Evolutionary conservation across 2,888 invertebrate genomes (phyloP).

Genomic region (Dicycla oo): DNA sequence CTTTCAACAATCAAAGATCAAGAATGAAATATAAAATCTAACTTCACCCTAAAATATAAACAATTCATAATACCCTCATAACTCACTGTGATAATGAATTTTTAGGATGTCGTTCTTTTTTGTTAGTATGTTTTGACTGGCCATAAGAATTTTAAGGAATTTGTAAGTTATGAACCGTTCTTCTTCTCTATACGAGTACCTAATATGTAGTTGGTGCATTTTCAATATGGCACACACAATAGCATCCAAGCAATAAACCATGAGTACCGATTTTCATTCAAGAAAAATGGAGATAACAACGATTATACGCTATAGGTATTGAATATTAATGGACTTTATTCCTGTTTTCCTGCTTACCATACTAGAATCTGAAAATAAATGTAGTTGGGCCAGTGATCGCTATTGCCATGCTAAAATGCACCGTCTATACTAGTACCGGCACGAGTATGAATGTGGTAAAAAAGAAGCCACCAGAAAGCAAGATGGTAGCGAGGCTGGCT

Average conservation of each 20-base stretch:
- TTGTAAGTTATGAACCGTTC: background rate
- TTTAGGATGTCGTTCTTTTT: background rate
- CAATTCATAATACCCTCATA: constrained; percentile 17
- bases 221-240: background rate
- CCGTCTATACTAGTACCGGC: no score
- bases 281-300: background rate
- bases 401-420: no score
- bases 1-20: background rate
- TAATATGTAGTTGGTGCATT: background rate
- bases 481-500: no score
- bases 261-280: background rate
- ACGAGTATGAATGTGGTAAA: background rate
- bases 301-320: no score
- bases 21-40: background rate
- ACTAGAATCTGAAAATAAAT: background rate
- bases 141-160: background rate
- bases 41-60: background rate
- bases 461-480: background rate
- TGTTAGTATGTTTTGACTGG: no score
- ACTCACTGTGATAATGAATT: constrained; percentile 51
- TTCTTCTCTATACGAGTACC: background rate
- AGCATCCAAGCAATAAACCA: background rate
- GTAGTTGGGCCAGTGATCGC: background rate
- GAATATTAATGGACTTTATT: background rate
- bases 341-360: background rate